phyloP scores from a whole-genome alignment of 2,113 vertebrate species.

The Geococcyx californianus region DNA sequence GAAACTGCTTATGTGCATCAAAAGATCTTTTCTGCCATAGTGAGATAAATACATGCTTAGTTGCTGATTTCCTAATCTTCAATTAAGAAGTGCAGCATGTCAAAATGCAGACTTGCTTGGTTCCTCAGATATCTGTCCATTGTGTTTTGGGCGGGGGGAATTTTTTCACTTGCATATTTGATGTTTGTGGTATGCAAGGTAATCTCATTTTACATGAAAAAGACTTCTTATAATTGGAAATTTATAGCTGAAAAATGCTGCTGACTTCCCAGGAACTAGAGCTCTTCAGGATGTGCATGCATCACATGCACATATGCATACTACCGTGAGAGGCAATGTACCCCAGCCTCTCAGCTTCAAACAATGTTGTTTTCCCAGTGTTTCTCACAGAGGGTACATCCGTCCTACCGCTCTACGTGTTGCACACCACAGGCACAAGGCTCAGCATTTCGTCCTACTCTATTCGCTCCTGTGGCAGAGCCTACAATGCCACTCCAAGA shows the following conservation, averaged over 20 bases:
- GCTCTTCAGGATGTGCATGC: fast-evolving
- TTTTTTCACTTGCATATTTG: neutral
- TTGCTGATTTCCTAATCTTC: conserved; percentile 16
- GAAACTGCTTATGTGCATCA: neutral
- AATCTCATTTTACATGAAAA: neutral
- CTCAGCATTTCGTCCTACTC: neutral
- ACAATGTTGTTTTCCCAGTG: neutral
- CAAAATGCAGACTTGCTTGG: neutral
- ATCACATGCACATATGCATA: neutral
- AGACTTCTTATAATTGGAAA: conserved; percentile 7
- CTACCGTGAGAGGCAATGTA: neutral
- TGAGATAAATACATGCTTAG: conserved; percentile 36
- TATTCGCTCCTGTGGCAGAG: neutral
- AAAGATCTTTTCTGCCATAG: neutral
- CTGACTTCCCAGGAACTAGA: neutral
- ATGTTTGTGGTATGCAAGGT: neutral
- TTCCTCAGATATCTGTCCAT: neutral
- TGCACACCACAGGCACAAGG: neutral
- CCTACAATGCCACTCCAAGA: neutral
- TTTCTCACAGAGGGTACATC: neutral
- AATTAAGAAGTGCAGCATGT: conserved; percentile 7
- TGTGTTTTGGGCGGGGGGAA: neutral
- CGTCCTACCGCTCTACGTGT: neutral
- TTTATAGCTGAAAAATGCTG: neutral
- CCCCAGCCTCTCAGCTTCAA: neutral